A percentile compares a stretch with the other conserved stretches of the same genome.
Evolutionary conservation across 2,888 invertebrate species (phyloP).

Genomic region (Eupsilia transversa): DNA sequence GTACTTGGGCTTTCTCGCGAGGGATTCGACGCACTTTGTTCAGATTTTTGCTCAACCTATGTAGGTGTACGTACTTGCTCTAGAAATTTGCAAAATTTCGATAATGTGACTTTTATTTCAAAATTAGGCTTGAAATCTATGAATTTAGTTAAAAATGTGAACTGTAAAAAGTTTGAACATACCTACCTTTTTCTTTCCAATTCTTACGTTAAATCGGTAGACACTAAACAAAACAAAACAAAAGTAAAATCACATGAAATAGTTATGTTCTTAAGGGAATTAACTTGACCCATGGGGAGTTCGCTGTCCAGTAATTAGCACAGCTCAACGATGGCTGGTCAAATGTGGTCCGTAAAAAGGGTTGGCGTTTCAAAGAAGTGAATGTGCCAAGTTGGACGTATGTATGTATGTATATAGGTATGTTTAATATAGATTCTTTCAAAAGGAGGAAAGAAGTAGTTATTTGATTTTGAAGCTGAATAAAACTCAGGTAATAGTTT

Average conservation of each 20-base stretch:
- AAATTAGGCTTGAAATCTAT: neutral
- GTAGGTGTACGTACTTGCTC: neutral
- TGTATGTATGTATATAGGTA: neutral
- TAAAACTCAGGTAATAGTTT: neutral
- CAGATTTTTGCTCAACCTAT: conserved; percentile 4
- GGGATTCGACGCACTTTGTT: conserved; percentile 18
- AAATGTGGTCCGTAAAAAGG: conserved; percentile 42
- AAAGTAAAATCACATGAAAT: conserved; percentile 49
- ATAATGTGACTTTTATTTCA: neutral
- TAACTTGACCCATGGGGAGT: conserved; percentile 44
- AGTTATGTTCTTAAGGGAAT: conserved; percentile 29
- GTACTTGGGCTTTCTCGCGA: conserved; percentile 13
- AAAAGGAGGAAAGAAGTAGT: neutral
- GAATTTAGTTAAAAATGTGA: neutral
- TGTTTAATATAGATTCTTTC: conserved; percentile 9
- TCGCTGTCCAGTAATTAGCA: conserved; percentile 29
- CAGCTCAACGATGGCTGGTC: conserved; percentile 50
- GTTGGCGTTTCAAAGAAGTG: conserved; percentile 38
- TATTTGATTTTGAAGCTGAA: neutral
- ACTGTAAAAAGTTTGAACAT: neutral
- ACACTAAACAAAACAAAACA: conserved; percentile 24
- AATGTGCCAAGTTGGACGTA: conserved; percentile 3
- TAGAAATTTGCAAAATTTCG: neutral
- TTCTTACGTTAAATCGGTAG: neutral
- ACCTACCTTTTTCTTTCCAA: neutral